Conservation (phyloP, 2,888 invertebrate species). For the Ochropleura leucogaster region DNA sequence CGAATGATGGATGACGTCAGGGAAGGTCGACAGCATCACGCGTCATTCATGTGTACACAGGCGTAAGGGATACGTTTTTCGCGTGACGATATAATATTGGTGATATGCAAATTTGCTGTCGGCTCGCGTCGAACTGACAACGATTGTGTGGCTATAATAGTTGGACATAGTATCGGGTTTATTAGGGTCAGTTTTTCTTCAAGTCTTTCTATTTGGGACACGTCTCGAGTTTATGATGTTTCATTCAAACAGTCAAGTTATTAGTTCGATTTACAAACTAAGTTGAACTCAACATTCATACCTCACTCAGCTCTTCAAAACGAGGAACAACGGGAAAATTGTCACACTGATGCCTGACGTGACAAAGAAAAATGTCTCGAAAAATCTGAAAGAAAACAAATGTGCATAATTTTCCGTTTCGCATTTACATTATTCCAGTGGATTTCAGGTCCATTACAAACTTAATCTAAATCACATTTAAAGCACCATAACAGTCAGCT, state of each 20-base stretch:
- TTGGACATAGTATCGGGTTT: slow-evolving; percentile 61
- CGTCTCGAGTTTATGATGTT: background rate
- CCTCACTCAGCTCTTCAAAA: background rate
- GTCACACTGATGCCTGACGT: background rate
- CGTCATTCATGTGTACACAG: slow-evolving; percentile 91
- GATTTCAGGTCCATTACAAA: slow-evolving; percentile 37
- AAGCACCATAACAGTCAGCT: slow-evolving; percentile 40
- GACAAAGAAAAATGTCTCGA: background rate
- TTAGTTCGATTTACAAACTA: background rate
- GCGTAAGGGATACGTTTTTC: slow-evolving; percentile 91
- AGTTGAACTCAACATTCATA: background rate
- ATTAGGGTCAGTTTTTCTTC: slow-evolving; percentile 59
- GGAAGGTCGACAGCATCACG: slow-evolving; percentile 90
- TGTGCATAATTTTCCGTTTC: background rate
- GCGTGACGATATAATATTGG: slow-evolving; percentile 90
- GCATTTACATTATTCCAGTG: slow-evolving; percentile 15
- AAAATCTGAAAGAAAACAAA: background rate
- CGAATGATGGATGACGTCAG: slow-evolving; percentile 91
- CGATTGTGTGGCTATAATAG: slow-evolving; percentile 65
- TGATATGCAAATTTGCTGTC: slow-evolving; percentile 89
- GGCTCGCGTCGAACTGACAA: slow-evolving; percentile 79
- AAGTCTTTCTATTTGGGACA: background rate
- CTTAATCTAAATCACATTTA: slow-evolving; percentile 49
- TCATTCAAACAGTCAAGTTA: too few species aligned
- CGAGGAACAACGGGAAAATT: background rate